phyloP scores from a whole-genome alignment of 2,797 vertebrate genomes.

The Caiman crocodilus region DNA sequence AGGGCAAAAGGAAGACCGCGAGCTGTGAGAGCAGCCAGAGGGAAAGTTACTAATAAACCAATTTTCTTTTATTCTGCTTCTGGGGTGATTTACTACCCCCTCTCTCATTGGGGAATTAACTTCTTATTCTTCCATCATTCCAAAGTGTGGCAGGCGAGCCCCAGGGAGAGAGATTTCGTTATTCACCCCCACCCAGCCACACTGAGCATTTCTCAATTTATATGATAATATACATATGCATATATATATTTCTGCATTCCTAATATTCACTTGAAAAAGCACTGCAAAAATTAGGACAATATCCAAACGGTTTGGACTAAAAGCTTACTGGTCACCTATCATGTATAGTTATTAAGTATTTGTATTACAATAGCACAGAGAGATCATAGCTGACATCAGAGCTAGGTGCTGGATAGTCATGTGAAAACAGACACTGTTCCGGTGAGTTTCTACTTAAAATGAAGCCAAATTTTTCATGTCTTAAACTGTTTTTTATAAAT shows the following conservation, averaged over 20 bases:
- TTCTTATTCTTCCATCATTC: too few relatives aligned
- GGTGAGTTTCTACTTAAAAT: neutral
- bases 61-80: too few relatives aligned
- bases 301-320: neutral
- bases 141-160: too few relatives aligned
- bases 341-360: conserved; percentile 46
- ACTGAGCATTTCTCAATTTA: too few relatives aligned
- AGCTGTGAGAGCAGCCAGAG: too few relatives aligned
- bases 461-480: neutral
- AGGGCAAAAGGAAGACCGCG: too few relatives aligned
- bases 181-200: too few relatives aligned
- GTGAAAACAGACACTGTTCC: neutral
- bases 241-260: neutral
- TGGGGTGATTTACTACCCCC: too few relatives aligned
- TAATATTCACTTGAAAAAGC: neutral
- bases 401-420: neutral
- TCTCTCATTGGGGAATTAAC: too few relatives aligned
- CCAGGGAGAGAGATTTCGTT: too few relatives aligned
- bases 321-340: conserved; percentile 11
- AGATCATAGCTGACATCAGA: neutral
- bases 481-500: neutral
- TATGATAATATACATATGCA: too few relatives aligned
- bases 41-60: too few relatives aligned
- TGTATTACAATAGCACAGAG: neutral
- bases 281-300: neutral